Evolutionary conservation across 2,888 invertebrate species (phyloP).

Genomic region (Anthrax anthrax): DNA sequence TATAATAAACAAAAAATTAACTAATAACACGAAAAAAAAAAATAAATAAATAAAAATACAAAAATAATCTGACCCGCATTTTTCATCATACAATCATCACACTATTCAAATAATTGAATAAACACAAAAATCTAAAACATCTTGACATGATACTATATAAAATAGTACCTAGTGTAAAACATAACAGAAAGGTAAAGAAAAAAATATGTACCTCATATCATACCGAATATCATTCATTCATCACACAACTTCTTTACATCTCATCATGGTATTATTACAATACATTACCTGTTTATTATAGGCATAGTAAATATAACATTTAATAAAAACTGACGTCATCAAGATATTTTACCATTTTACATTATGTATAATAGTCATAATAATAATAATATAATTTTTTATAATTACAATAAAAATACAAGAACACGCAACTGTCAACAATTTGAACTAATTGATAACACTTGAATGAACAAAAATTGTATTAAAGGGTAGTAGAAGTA

Average conservation of each 20-base stretch:
- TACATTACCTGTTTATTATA: too few species aligned
- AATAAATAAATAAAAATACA: background rate
- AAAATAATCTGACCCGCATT: background rate
- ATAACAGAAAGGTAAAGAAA: too few species aligned
- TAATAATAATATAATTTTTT: too few species aligned
- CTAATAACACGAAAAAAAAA: background rate
- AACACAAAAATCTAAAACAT: background rate
- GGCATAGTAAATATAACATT: too few species aligned
- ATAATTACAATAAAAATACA: background rate
- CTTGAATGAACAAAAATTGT: background rate
- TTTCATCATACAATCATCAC: background rate
- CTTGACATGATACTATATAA: background rate
- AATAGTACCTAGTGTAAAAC: too few species aligned
- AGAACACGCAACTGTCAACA: background rate
- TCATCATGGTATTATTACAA: too few species aligned
- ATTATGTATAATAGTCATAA: too few species aligned
- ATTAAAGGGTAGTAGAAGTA: too few species aligned
- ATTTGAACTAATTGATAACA: background rate
- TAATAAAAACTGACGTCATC: background rate
- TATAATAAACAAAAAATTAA: background rate
- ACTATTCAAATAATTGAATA: too few species aligned
- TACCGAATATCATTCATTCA: too few species aligned
- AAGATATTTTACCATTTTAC: background rate
- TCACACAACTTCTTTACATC: too few species aligned
- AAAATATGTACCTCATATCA: too few species aligned